A percentile compares a stretch with the other conserved stretches of the same genome.
Evolutionary conservation across 2,888 invertebrate species (phyloP).

Genomic region (Ophion ellenae): DNA sequence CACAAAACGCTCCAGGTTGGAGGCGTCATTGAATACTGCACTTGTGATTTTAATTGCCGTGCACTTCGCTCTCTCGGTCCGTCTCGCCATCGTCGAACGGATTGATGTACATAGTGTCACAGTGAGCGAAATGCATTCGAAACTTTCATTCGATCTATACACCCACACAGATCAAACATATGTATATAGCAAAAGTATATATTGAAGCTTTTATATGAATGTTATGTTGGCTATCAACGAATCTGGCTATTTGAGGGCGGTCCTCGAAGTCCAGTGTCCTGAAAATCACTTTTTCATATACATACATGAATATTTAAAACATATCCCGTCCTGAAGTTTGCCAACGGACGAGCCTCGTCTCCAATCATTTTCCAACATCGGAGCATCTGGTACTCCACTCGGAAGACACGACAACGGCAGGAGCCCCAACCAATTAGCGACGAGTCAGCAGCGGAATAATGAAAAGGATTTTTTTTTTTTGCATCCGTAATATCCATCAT

Average conservation of each 20-base stretch:
- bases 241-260: neutral
- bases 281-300: neutral
- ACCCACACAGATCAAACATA: neutral
- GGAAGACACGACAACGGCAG: neutral
- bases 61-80: slow-evolving; percentile 26
- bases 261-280: neutral
- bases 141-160: slow-evolving; percentile 37
- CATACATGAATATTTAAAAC: neutral
- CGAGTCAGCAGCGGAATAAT: slow-evolving; percentile 49
- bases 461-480: slow-evolving; percentile 43
- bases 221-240: neutral
- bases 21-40: slow-evolving; percentile 45
- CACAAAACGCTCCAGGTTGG: neutral
- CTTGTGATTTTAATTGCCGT: slow-evolving; percentile 56
- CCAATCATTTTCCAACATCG: slow-evolving; percentile 7
- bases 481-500: slow-evolving; percentile 12
- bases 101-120: slow-evolving; percentile 33
- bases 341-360: neutral
- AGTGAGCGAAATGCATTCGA: slow-evolving; percentile 18
- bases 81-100: slow-evolving; percentile 55
- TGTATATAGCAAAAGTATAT: neutral
- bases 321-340: neutral
- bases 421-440: slow-evolving; percentile 52
- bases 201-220: neutral
- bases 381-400: neutral